These are phyloP conservation scores for Drosophila hawaiiensis DNA, from an alignment of 2,888 invertebrate species.

Conservation along the genomic window DNA sequence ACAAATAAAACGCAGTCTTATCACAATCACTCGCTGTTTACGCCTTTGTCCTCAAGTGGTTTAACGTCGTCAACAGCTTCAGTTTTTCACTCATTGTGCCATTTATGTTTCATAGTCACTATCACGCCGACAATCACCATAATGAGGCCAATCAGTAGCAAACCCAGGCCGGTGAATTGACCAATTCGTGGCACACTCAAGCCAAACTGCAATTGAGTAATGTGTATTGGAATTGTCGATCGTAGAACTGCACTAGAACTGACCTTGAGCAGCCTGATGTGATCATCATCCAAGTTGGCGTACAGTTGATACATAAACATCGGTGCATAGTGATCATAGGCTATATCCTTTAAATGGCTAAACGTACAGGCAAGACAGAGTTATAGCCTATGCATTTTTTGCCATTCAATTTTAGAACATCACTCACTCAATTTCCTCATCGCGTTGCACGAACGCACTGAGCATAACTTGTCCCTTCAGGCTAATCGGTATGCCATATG, in stretches of 20 bases:
- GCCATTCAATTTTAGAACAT: neutral
- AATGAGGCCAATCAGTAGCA: slow-evolving; percentile 61
- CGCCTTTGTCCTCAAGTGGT: neutral
- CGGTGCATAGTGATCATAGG: slow-evolving; percentile 77
- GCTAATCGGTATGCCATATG: slow-evolving; percentile 90
- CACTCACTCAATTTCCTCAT: slow-evolving; percentile 87
- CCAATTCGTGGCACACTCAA: slow-evolving; percentile 66
- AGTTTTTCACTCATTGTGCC: slow-evolving; percentile 52
- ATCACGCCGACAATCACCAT: slow-evolving; percentile 60
- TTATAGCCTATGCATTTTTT: neutral
- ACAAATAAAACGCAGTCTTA: slow-evolving; percentile 8
- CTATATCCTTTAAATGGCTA: slow-evolving; percentile 66
- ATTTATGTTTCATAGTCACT: slow-evolving; percentile 66
- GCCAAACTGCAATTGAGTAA: slow-evolving; percentile 56
- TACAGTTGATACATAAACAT: slow-evolving; percentile 52
- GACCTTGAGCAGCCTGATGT: slow-evolving; percentile 65
- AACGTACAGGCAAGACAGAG: neutral
- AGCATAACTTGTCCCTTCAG: slow-evolving; percentile 91
- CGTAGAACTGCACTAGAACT: neutral
- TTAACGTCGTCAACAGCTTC: neutral
- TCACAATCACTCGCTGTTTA: slow-evolving; percentile 2
- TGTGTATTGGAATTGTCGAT: neutral
- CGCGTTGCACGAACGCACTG: slow-evolving; percentile 87
- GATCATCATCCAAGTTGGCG: slow-evolving; percentile 55
- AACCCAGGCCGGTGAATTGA: slow-evolving; percentile 67